Evolutionary conservation across 2,888 invertebrate species (phyloP), one percentile per base, ranked within the genome.

Genomic region (Amblyteles armatorius): DNA sequence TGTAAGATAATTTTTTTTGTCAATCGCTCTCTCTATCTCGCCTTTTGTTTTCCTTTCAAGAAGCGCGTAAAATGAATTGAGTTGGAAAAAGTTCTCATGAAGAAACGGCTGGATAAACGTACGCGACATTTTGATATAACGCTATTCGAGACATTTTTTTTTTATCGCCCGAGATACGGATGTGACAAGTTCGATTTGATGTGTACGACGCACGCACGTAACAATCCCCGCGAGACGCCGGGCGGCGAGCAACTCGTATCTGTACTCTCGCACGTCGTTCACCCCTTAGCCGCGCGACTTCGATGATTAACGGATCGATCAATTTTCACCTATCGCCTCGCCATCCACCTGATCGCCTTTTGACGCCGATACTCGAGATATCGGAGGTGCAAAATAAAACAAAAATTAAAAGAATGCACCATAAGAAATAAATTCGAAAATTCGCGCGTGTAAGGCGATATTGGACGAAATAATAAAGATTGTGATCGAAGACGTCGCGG

Each of bases 241-340:
- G 57, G 11, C 82, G 55, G 67, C 72, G 48, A 67, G 67, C 33
- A 82, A 72, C 52, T 60, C 60, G 19, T 67, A 77, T 77, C 69
- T 78, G 69, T 9, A 57, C 68, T 78, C 33, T 44, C 69, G 44
- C 16, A 4, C 50, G 57, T 69, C 71, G 1, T 9, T 29, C 44
- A 26, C 5, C 60, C 50, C 33, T 22, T 67, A 60, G 44, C 52
- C 11, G 69, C 68, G 65, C 82, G 73, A 82, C 77, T 63, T n/a
- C 68, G 86, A 86, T 86, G 80, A 86, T 84, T 84, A 84, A 83
- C 73, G 68, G 55, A 85, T 85, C 86, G 83, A 86, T 86, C 86
- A 86, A 80, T 86, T 82, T 65, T 76, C 82, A 68, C 72, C 79
- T 82, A 85, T 82, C 85, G 69, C 69, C 2, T 22, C 65, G 76